Base-by-base conservation (phyloP, 1,140 invertebrate genomes). In the Oscheius sp. region DNA sequence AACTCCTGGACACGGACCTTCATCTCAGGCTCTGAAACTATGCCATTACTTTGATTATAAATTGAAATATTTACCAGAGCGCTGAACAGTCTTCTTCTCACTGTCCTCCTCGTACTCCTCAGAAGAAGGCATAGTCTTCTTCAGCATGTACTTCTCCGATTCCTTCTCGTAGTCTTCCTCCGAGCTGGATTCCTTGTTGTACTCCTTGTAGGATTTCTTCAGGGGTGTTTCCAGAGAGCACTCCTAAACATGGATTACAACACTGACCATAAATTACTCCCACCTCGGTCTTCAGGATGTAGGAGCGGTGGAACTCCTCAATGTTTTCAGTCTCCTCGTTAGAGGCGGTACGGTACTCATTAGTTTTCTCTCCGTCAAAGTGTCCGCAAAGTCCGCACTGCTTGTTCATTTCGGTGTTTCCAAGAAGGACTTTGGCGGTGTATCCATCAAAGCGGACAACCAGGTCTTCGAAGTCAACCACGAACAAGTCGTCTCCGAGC, bases 401-500 rank as follows among this genome's bases (percentile, higher is more conserved):
- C 20, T 31, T 32, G 59, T 34, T 59, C 64, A 71, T 23, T 31
- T 45, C 31, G 10, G 29, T 23, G 32, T 38, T 38, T 20, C 69
- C 68, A 15, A 79, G 26, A 26, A 74, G 52, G 36, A 78, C 63
- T 46, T 69, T 77, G 71, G 61, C 71, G 31, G 34, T 63, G 26
- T 65, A 45, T 62, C 78, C 78, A 66, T 79, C 72, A 78, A 79
- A 79, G 13, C 63, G 35, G 62, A 79, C 70, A n/a, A 61, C 35
- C 20, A 76, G 28, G 18, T 67, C 62, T 31, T 49, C 61, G 38
- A 59, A 36, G 26, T 79, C 67, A 29, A 77, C 35, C 28, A 64
- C 26, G 32, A 52, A 62, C 15, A 46, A 31, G n/a, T n/a, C n/a
- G 32, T 77, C 58, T 49, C 65, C 62, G 49, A 64, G 52, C 23